Conservation (phyloP, 2,797 vertebrate species). For the Ptychadena robeensis region DNA sequence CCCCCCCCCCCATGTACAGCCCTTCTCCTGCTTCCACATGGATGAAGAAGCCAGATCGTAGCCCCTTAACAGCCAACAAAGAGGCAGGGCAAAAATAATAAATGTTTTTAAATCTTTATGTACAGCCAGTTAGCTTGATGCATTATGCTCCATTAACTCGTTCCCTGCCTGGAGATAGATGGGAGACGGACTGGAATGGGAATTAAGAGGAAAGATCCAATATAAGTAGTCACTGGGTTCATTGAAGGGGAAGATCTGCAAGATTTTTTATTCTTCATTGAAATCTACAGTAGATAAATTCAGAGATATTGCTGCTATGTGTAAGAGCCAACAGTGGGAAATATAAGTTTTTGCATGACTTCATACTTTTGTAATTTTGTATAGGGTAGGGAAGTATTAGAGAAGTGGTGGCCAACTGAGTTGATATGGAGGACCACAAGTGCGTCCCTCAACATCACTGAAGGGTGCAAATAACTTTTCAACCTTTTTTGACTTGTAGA, state of each 20-base stretch:
- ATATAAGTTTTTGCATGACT: too few relatives aligned
- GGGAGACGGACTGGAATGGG: background rate
- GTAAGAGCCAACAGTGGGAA: too few relatives aligned
- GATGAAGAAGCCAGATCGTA: constrained; percentile 1
- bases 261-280: background rate
- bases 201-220: constrained; percentile 10
- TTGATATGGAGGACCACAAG: too few relatives aligned
- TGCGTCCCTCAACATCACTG: too few relatives aligned
- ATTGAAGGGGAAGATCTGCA: background rate
- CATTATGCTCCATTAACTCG: constrained; percentile 52
- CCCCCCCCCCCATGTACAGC: background rate
- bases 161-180: constrained; percentile 21
- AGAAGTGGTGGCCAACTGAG: too few relatives aligned
- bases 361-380: too few relatives aligned
- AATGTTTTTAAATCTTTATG: constrained; percentile 19
- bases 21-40: constrained; percentile 1
- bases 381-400: too few relatives aligned
- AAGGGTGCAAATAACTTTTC: too few relatives aligned
- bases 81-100: constrained; percentile 21
- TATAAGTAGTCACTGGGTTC: background rate
- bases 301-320: background rate
- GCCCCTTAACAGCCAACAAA: constrained; percentile 22
- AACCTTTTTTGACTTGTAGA: too few relatives aligned
- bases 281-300: background rate
- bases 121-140: constrained; percentile 23